Evolutionary conservation across 2,888 invertebrate species (phyloP), one percentile per base, ranked within the genome.

Genomic region (Malthinus seriepunctatus): DNA sequence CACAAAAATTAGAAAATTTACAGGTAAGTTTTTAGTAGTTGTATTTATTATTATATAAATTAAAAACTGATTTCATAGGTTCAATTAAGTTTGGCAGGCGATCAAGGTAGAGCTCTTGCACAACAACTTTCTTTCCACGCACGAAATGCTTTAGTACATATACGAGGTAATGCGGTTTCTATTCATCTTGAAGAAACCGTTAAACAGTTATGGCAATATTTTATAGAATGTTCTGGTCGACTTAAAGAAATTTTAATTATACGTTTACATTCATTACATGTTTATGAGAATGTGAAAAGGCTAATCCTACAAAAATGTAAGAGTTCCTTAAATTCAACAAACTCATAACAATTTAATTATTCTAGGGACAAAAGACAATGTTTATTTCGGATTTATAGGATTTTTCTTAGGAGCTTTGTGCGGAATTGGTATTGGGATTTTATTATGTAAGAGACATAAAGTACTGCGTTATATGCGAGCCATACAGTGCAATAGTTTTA

Each of bases 391-490:
- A 53, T 65, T 79, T 63, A 72, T 75, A n/a, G 81, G 82, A 23
- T 68, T 82, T 62, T 51, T 78, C 14, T 64, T 78, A 34, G 82
- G 82, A 34, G 71, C 75, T 60, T 46, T 80, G 15, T 69, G 81
- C 54, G 82, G 82, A 44, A 76, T 79, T 49, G 73, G 72, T 53
- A 68, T 80, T 47, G 79, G 79, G 3, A 47, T 76, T 32, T 73
- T 76, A 58, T 71, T 78, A 69, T 71, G 71, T 44, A 71, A 70
- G 64, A 63, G 62, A 34, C 64, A 75, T 35, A 69, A 69, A 39
- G 70, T 78, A 57, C 63, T 76, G 49, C 75, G 79, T 56, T 78
- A 79, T 60, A 81, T 82, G 79, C 79, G 79, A 73, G 80, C 82
- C 32, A 67, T 82, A 31, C 78, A 80, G 64, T 80, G 81, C 63